phyloP scores from a whole-genome alignment of 2,113 vertebrate genomes.

The Cebidichthys violaceus region DNA sequence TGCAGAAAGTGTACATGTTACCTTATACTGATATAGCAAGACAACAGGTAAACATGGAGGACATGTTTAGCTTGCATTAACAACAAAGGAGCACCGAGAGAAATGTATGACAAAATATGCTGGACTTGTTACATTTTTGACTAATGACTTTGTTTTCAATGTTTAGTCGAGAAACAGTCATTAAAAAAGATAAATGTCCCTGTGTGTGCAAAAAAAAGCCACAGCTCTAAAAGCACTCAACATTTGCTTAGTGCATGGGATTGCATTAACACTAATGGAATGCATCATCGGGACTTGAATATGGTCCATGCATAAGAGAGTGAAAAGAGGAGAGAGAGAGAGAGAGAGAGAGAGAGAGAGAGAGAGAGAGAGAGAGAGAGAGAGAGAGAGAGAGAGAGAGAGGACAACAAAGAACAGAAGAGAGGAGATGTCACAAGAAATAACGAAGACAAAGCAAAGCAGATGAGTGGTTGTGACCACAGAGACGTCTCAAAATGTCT shows the following conservation, averaged over 20 bases:
- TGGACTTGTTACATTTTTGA: constrained; percentile 4
- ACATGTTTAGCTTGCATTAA: background rate
- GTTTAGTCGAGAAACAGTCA: constrained; percentile 25
- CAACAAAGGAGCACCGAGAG: background rate
- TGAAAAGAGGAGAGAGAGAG: background rate
- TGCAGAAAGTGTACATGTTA: background rate
- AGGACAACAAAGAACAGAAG: background rate
- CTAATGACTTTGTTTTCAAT: constrained; percentile 48
- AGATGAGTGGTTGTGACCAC: constrained; percentile 10
- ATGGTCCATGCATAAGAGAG: constrained; percentile 36
- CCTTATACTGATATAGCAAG: background rate
- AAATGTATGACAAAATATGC: background rate
- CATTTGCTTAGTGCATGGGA: constrained; percentile 32
- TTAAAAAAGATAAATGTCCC: constrained; percentile 44
- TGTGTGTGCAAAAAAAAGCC: constrained; percentile 37
- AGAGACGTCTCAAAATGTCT: constrained; percentile 23
- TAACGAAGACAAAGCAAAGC: constrained; percentile 9
- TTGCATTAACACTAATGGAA: constrained; percentile 71
- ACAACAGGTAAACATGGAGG: background rate
- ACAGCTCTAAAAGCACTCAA: constrained; percentile 68
- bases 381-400: background rate
- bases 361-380: background rate
- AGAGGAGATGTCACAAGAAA: background rate
- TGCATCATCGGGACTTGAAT: constrained; percentile 54
- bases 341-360: background rate